phyloP scores from a whole-genome alignment of 2,888 invertebrate species.

The Drosophila conformis region DNA sequence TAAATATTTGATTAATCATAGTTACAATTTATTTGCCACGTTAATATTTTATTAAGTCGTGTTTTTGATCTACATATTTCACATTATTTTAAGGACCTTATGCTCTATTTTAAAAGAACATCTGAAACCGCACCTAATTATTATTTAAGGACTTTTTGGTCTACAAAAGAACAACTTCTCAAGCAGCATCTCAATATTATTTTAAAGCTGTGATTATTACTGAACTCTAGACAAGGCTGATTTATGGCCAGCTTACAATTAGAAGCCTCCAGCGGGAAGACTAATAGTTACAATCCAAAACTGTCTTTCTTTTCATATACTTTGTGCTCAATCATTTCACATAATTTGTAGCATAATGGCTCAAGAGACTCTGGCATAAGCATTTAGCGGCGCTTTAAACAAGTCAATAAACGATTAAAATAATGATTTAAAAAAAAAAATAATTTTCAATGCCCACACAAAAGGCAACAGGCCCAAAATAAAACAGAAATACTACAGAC shows the following conservation, averaged over 20 bases:
- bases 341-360: constrained; percentile 74
- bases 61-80: background rate
- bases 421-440: constrained; percentile 60
- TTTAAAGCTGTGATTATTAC: background rate
- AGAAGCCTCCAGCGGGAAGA: constrained; percentile 5
- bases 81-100: background rate
- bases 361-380: constrained; percentile 30
- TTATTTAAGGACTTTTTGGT: background rate
- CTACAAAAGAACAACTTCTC: background rate
- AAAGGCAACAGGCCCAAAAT: constrained; percentile 54
- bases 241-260: constrained; percentile 18
- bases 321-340: constrained; percentile 82
- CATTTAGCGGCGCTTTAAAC: constrained; percentile 72
- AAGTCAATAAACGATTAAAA: constrained; percentile 82
- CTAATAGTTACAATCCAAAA: constrained; percentile 22
- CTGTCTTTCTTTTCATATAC: constrained; percentile 22
- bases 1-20: background rate
- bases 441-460: constrained; percentile 46
- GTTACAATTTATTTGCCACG: background rate
- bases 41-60: background rate
- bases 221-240: background rate
- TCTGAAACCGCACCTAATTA: background rate
- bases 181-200: background rate
- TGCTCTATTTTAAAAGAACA: background rate
- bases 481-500: constrained; percentile 43